Evolutionary conservation across 1,140 invertebrate species (phyloP), one percentile per base, ranked within the genome.

Genomic region (Camponotus floridanus): DNA sequence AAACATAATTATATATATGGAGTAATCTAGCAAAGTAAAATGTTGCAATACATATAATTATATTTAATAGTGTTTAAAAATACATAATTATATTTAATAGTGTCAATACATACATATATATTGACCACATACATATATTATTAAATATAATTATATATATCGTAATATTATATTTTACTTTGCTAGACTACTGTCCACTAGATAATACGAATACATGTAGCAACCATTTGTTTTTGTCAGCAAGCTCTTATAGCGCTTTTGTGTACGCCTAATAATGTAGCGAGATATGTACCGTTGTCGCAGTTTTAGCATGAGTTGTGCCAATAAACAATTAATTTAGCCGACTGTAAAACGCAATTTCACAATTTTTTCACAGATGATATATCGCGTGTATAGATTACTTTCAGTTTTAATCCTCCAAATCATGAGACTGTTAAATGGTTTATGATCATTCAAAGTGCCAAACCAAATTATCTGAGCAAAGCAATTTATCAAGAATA

Each of bases 301-400:
- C 26, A 76, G 31, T 15, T 51, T 61, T 18, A 21, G 8, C 18
- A 21, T 18, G 18, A 33, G 3, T 15, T 62, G 59, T 13, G 45
- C 13, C 55, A 64, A 13, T 65, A 33, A 3, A 39, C 45, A 84
- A 55, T 76, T 84, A 84, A 64, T 18, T 76, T 36, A 9, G 21
- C 6, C 13, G 0, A 85, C 57, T n/a, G 45, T 85, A 78, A 85
- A 85, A 76, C 21, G 21, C 7, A 85, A 18, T 65, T 65, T 48
- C n/a, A 31, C 13, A 36, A 84, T 18, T 61, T 64, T 48, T 74
- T 21, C 31, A 4, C 55, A 39, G 45, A 48, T 42, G 33, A 48
- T 1, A 21, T 7, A 18, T 55, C 21, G n/a, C 2, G 3, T 42
- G 4, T 51, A 36, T 15, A 15, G 2, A 21, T 76, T 36, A 45